A percentile compares a stretch with the other conserved stretches of the same genome.
Conservation (phyloP, 2,113 vertebrate genomes). For the Neogale vison region DNA sequence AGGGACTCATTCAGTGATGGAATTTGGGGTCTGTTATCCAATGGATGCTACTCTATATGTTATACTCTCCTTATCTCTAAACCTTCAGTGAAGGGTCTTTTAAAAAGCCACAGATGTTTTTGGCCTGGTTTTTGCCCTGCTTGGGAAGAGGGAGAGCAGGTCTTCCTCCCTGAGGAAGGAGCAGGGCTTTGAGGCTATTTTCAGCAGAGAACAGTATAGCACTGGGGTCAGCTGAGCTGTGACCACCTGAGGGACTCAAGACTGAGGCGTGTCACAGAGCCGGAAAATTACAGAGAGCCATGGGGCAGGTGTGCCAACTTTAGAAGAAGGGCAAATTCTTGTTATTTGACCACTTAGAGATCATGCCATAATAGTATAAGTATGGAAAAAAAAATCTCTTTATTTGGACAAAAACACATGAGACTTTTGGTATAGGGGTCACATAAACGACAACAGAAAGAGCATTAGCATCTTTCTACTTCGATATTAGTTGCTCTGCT, state of each 20-base stretch:
- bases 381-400: neutral
- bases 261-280: neutral
- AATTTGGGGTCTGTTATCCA: neutral
- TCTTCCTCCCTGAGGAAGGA: no score
- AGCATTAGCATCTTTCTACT: neutral
- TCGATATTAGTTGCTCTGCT: neutral
- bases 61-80: neutral
- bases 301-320: accelerated
- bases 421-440: neutral
- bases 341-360: neutral
- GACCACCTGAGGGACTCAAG: neutral
- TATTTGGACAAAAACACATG: neutral
- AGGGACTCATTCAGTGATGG: no score
- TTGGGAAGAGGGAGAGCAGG: neutral
- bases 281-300: neutral
- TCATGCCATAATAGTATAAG: neutral
- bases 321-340: neutral
- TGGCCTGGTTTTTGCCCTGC: neutral
- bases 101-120: neutral
- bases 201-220: neutral
- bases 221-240: neutral
- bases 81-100: neutral
- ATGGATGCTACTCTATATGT: neutral
- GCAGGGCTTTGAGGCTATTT: neutral
- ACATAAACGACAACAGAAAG: neutral